Evolutionary conservation across 2,113 vertebrate species (phyloP).

Genomic region (Neotoma lepida): DNA sequence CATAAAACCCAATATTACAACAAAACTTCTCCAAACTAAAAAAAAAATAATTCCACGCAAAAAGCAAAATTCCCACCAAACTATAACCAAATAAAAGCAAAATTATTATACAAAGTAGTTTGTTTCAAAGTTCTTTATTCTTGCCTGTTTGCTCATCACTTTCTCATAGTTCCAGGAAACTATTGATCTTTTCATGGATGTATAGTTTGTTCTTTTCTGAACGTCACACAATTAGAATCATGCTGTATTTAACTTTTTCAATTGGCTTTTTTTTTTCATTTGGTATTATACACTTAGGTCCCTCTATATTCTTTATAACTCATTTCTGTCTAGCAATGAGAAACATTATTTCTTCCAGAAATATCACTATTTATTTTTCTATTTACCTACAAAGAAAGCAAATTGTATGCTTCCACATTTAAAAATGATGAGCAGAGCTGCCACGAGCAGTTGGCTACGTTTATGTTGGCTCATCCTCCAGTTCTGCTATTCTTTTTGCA

Average conservation of each 20-base stretch:
- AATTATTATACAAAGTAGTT: not conserved
- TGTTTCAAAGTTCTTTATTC: not conserved
- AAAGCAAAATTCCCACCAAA: not conserved
- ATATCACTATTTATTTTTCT: not conserved
- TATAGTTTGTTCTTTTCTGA: not conserved
- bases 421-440: not conserved
- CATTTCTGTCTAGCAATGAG: not conserved
- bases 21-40: not conserved
- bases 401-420: not conserved
- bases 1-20: not conserved
- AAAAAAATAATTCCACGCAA: not conserved
- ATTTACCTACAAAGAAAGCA: not conserved
- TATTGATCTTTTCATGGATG: not conserved
- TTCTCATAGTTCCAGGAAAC: not conserved
- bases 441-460: not conserved
- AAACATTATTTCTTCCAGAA: too few relatives aligned
- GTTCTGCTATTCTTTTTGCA: not conserved
- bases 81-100: not conserved
- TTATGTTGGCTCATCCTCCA: not conserved
- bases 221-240: not conserved
- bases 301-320: not conserved
- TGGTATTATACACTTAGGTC: not conserved
- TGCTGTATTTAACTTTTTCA: not conserved
- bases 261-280: not conserved
- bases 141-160: not conserved